Percentiles rank a stretch among this genome's conserved stretches.
phyloP scores from a whole-genome alignment of 1,140 invertebrate species.

The Zophobas atratus region DNA sequence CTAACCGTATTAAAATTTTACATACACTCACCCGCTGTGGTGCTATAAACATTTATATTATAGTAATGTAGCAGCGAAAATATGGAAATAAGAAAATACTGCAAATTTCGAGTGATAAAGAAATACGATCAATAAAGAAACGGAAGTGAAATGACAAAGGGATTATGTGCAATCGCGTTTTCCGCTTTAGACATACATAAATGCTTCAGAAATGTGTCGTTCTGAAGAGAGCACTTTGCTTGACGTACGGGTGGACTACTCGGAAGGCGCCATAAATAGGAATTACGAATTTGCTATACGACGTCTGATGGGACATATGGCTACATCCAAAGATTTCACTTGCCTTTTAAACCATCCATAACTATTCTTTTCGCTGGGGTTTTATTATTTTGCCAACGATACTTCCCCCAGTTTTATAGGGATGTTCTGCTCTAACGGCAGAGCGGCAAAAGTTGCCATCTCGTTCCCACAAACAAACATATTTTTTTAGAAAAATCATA shows the following conservation, averaged over 20 bases:
- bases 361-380: conserved; percentile 37
- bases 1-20: too few species aligned
- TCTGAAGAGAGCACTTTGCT: conserved; percentile 48
- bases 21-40: too few species aligned
- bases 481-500: neutral
- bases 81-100: conserved; percentile 40
- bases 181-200: conserved; percentile 50
- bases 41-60: neutral
- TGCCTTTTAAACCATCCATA: conserved; percentile 42
- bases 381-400: conserved; percentile 45
- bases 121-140: conserved; percentile 48
- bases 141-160: conserved; percentile 45
- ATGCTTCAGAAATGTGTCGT: conserved; percentile 48
- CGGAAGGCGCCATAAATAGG: conserved; percentile 48
- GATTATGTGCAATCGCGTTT: conserved; percentile 48
- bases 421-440: conserved; percentile 23
- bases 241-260: conserved; percentile 47
- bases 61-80: conserved; percentile 2
- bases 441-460: neutral
- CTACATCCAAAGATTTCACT: conserved; percentile 44
- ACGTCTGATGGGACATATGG: conserved; percentile 48
- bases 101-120: conserved; percentile 41
- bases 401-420: conserved; percentile 36
- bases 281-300: conserved; percentile 43
- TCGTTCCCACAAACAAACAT: conserved; percentile 8